Evolutionary conservation across 2,797 vertebrate species (phyloP), one percentile per base, ranked within the genome.

Genomic region (Smutsia temminckii): DNA sequence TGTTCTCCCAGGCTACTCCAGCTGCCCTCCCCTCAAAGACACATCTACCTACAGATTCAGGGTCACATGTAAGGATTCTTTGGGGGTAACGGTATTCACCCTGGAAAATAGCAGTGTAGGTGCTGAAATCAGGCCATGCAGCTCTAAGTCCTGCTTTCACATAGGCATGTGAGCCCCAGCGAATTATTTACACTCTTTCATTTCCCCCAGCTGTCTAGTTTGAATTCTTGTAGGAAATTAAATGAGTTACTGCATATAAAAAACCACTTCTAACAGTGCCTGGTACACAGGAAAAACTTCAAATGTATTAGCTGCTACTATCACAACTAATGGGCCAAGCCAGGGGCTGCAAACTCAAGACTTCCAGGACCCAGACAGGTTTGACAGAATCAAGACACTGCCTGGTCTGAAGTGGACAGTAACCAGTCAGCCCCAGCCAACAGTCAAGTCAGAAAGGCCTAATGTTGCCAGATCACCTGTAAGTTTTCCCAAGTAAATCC

Each of bases 41-140:
- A 20, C 1, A 20, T 18, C 4, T 32, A 21, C 18, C 46, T 46
- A 59, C 2, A 29, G 7, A n/a, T 42, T 29, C 10, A 2, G n/a
- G 7, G 64, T 27, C 29, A n/a, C 18, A 23, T 0, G 6, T 25
- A 29, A 63, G 40, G 13, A 2, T 11, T n/a, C 32, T 46, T 16
- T 6, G 23, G 9, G 21, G 1, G 6, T 8, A 10, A 40, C 3
- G n/a, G 9, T 4, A 57, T 2, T 0, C 16, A 13, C 4, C n/a
- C 34, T 3, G 6, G 7, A 10, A 13, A 23, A 40, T 1, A 5
- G 1, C 0, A 16, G 27, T 5, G 27, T 0, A 17, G 2, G 53
- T 27, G 59, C n/a, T 42, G 8, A 81, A 71, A 32, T 21, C 59
- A 53, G 21, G n/a, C 18, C 6, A 20, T 20, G 13, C 25, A 53